Evolutionary conservation across 2,888 invertebrate species (phyloP).

Genomic region (Eristalis intricaria): DNA sequence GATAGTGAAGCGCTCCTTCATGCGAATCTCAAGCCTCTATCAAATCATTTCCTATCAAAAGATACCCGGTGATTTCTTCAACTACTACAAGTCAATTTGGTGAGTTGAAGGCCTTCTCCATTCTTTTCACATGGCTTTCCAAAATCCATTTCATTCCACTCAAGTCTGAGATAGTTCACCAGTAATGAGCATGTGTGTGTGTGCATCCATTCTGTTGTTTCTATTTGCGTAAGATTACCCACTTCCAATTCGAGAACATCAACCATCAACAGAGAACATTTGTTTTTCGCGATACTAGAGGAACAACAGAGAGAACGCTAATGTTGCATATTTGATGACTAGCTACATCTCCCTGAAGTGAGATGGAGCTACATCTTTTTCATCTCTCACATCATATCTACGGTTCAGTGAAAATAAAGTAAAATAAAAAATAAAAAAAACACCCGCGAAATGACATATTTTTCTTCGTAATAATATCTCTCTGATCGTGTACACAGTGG

Average conservation of each 20-base stretch:
- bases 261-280: neutral
- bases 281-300: neutral
- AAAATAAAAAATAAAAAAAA: neutral
- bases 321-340: neutral
- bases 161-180: too few relatives aligned
- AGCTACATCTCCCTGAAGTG: neutral
- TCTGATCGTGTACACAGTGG: slow-evolving; percentile 6
- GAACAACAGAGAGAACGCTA: slow-evolving; percentile 1
- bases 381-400: neutral
- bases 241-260: neutral
- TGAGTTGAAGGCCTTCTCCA: too few relatives aligned
- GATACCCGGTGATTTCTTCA: too few relatives aligned
- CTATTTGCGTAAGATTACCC: neutral
- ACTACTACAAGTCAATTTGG: too few relatives aligned
- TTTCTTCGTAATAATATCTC: slow-evolving; percentile 29
- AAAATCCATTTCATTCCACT: neutral
- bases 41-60: too few relatives aligned
- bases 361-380: neutral
- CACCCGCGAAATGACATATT: slow-evolving; percentile 19
- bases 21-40: too few relatives aligned
- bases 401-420: slow-evolving; percentile 1
- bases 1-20: too few relatives aligned
- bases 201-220: neutral
- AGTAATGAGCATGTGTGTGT: neutral
- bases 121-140: too few relatives aligned